phyloP scores from a whole-genome alignment of 2,113 vertebrate genomes.

The Eulemur rufifrons region DNA sequence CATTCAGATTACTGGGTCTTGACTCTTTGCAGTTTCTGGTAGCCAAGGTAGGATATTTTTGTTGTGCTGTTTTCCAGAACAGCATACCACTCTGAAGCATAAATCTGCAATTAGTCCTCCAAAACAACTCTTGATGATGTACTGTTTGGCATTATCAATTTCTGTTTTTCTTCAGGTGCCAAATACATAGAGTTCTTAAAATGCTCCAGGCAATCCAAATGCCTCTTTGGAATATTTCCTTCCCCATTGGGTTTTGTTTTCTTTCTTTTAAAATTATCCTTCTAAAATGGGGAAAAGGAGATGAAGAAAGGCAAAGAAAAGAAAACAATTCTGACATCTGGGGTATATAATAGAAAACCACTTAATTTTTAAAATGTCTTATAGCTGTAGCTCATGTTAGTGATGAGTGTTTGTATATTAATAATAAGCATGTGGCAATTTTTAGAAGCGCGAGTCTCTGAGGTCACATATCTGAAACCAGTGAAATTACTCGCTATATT shows the following conservation, averaged over 20 bases:
- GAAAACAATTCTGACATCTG: not conserved
- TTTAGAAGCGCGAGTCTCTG: not conserved
- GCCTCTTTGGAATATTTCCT: conserved; percentile 50
- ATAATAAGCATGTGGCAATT: not conserved
- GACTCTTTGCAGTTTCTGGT: conserved; percentile 69
- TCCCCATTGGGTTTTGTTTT: conserved; percentile 20
- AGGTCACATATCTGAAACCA: not conserved
- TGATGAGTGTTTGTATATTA: not conserved
- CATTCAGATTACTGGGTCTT: conserved; percentile 67
- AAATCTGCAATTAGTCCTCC: conserved; percentile 79
- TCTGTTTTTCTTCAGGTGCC: conserved; percentile 59
- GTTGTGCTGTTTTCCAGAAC: conserved; percentile 70
- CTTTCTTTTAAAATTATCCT: not conserved
- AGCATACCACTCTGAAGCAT: conserved; percentile 67
- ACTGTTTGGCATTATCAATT: conserved; percentile 61
- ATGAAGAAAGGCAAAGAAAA: not conserved
- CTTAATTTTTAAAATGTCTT: not conserved
- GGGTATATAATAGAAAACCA: not conserved
- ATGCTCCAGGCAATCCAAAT: conserved; percentile 60
- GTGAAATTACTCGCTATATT: not conserved
- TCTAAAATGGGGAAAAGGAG: not conserved
- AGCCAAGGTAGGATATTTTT: conserved; percentile 73
- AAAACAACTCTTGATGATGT: conserved; percentile 40
- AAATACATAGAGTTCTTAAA: conserved; percentile 66
- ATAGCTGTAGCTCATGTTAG: not conserved